phyloP scores from a whole-genome alignment of 2,113 vertebrate species.

The Symphodus melops region DNA sequence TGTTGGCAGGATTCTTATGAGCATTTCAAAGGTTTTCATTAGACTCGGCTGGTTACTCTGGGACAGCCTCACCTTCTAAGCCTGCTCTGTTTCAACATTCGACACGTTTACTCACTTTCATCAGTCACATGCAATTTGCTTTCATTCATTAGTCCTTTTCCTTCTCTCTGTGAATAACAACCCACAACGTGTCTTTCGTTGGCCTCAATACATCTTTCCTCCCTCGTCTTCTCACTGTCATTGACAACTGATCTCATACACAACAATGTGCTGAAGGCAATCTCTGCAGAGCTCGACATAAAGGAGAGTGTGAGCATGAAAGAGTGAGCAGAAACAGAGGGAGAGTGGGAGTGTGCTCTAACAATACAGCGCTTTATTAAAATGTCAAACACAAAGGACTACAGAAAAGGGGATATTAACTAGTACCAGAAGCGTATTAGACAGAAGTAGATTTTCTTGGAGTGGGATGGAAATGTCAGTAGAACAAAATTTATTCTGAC shows the following conservation, averaged over 20 bases:
- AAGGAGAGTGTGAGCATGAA: slow-evolving; percentile 63
- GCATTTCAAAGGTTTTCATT: background rate
- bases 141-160: slow-evolving; percentile 13
- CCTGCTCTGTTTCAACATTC: background rate
- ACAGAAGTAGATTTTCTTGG: slow-evolving; percentile 48
- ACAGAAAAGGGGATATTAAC: slow-evolving; percentile 66
- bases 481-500: slow-evolving; percentile 58
- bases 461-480: slow-evolving; percentile 66
- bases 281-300: slow-evolving; percentile 62
- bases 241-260: slow-evolving; percentile 57
- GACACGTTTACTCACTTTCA: slow-evolving; percentile 3
- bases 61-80: background rate
- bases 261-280: slow-evolving; percentile 56
- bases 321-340: slow-evolving; percentile 44
- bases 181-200: background rate
- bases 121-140: slow-evolving; percentile 31
- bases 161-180: background rate
- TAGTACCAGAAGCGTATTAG: slow-evolving; percentile 71
- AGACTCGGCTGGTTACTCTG: background rate
- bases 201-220: slow-evolving; percentile 9
- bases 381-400: slow-evolving; percentile 76
- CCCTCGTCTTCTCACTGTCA: slow-evolving; percentile 47
- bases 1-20: background rate
- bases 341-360: slow-evolving; percentile 69
- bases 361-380: slow-evolving; percentile 73